phyloP scores from a whole-genome alignment of 2,797 vertebrate species.

The Decapterus maruadsi region DNA sequence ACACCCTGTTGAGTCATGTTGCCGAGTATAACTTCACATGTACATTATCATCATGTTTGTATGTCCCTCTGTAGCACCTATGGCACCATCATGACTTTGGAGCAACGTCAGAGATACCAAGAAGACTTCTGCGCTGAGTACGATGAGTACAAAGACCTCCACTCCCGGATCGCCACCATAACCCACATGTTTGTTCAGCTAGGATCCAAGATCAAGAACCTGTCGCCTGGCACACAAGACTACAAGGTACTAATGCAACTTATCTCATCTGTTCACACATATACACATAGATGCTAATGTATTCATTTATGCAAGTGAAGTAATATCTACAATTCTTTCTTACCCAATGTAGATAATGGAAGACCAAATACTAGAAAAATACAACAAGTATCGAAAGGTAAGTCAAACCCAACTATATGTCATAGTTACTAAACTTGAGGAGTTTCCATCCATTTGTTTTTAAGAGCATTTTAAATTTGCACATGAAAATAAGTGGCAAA shows the following conservation, averaged over 20 bases:
- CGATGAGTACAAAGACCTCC: constrained; percentile 87
- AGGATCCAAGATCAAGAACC: constrained; percentile 87
- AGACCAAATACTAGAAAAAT: constrained; percentile 90
- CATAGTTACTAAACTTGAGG: no score
- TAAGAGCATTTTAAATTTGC: not conserved
- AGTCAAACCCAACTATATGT: constrained; percentile 28
- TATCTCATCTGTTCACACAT: not conserved
- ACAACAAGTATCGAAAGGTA: constrained; percentile 91
- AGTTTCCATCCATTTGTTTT: not conserved
- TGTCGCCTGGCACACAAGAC: constrained; percentile 86
- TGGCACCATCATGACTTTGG: constrained; percentile 77
- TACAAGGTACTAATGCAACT: constrained; percentile 79
- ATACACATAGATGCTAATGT: not conserved
- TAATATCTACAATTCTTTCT: constrained; percentile 23
- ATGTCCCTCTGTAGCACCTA: constrained; percentile 79
- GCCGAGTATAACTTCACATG: no score
- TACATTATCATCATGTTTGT: not conserved
- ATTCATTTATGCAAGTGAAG: not conserved
- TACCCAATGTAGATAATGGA: constrained; percentile 85
- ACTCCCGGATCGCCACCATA: constrained; percentile 84
- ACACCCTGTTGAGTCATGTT: not conserved
- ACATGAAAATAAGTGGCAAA: not conserved
- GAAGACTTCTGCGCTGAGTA: constrained; percentile 90
- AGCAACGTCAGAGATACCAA: constrained; percentile 86
- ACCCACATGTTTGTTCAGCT: constrained; percentile 89